Base-by-base conservation (phyloP, 2,888 invertebrate species). In the Steinernema carpocapsae region DNA sequence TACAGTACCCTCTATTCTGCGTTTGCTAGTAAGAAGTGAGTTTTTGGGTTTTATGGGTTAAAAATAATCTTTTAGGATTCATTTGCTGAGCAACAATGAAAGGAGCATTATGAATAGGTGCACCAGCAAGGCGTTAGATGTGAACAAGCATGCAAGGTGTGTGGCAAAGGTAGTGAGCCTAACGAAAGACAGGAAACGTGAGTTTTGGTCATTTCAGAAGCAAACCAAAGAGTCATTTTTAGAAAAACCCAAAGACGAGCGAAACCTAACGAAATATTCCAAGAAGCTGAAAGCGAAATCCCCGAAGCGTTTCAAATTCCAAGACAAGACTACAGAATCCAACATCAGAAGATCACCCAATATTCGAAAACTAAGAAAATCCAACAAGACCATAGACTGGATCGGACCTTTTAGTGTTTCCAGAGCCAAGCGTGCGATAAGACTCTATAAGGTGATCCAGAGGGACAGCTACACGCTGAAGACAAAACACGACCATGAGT, bases 161-260 rank as follows among this genome's bases (percentile, higher is more conserved):
- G 32, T 72, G 7, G 45, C 48, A 6, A 56, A 56, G n/a, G 12
- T 46, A 22, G 19, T 48, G n/a, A 19, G 14, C 6, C 17, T 48
- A 14, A 19, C 48, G 4, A 17, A 19, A 14, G 48, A 19, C 4
- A 4, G 48, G 48, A 48, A 17, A 19, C 48, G 48, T 48, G 48
- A 48, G 48, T 48, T 48, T 43, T 12, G 10, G 7, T 43, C 14
- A 43, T 43, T 43, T 43, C 43, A 43, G 14, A 7, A 43, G 10
- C n/a, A n/a, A n/a, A n/a, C n/a, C n/a, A n/a, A n/a, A n/a, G n/a
- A n/a, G n/a, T n/a, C 48, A 48, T 48, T 48, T 56, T 24, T 22
- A 64, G 64, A 17, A 32, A 64, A 32, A 64, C 64, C 64, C 29
- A 64, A 64, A 29, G 29, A 64, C 6, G 64, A 64, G n/a, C 24